phyloP scores from a whole-genome alignment of 2,113 vertebrate species.

The Lutjanus erythropterus region DNA sequence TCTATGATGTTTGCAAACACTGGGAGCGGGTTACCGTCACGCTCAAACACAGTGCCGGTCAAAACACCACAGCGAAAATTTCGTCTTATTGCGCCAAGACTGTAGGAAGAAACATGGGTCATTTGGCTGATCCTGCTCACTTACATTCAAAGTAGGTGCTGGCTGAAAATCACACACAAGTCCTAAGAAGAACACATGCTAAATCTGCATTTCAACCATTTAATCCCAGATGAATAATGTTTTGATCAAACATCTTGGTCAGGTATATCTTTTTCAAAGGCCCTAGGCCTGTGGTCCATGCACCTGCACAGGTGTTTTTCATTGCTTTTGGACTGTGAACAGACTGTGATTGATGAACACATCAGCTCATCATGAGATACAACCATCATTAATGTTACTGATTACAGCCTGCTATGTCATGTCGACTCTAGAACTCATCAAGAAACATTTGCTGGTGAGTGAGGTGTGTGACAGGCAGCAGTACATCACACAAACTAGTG shows the following conservation, averaged over 20 bases:
- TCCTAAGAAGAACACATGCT: not conserved
- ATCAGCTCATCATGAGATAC: too few relatives aligned
- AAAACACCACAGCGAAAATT: not conserved
- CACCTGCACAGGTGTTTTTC: not conserved
- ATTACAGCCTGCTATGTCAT: too few relatives aligned
- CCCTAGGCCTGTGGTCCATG: too few relatives aligned
- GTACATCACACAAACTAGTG: too few relatives aligned
- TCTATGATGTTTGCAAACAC: slow-evolving; percentile 35
- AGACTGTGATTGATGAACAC: too few relatives aligned
- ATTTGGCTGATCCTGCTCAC: slow-evolving; percentile 1
- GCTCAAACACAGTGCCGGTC: not conserved
- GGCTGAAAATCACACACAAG: not conserved
- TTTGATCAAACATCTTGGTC: not conserved
- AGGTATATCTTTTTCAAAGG: not conserved
- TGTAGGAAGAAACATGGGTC: slow-evolving; percentile 13
- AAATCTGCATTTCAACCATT: not conserved
- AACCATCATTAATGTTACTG: too few relatives aligned
- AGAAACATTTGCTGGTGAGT: too few relatives aligned
- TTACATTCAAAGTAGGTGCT: slow-evolving; percentile 6
- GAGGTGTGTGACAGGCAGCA: too few relatives aligned
- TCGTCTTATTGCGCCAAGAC: slow-evolving; percentile 15
- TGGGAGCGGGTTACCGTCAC: not conserved
- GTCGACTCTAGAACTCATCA: too few relatives aligned
- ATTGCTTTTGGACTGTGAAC: not conserved
- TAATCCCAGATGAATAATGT: not conserved